Evolutionary conservation across 2,113 vertebrate species (phyloP), one percentile per base, ranked within the genome.

Genomic region (Neotragus pygmaeus): DNA sequence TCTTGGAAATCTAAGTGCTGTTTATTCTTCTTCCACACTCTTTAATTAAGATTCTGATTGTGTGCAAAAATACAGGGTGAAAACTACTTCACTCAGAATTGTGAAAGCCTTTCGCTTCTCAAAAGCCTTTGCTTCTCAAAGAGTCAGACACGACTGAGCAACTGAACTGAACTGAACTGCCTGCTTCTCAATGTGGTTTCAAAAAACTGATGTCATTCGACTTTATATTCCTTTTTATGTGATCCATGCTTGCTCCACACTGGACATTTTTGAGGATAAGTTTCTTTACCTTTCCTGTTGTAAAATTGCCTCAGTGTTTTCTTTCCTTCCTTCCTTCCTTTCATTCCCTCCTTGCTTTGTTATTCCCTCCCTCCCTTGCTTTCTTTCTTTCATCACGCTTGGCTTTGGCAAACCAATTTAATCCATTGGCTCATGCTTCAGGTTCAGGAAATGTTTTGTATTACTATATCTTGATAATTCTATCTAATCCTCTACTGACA

Each of bases 101-200:
- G 45, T 88, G n/a, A 80, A 89, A 92, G 53, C 17, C 62, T 83
- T 75, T 36, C 30, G 21, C 55, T 80, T 91, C 82, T 93, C 75
- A 55, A 8, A 58, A 58, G 57, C 58, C 27, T 60, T 30, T 60
- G 58, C 28, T 60, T 33, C 28, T 3, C 60, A 62, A 62, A 62
- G 28, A 30, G 28, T 62, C 2, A 0, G 28, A 30, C 60, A 30
- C 0, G 1, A 62, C 60, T 7, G 28, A 62, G 60, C 0, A 0
- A 62, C 60, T 62, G 60, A 62, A 62, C 28, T 62, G 28, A 62
- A 62, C 60, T 62, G 28, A 62, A 62, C 60, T 62, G 60, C 30
- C 28, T 57, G 16, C 39, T 80, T 91, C 82, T 95, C 82, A 84
- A 7, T 84, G 66, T 21, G 27, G 39, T 53, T 78, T 77, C 57